Evolutionary conservation across 2,113 vertebrate species (phyloP).

Genomic region (Fulica atra): DNA sequence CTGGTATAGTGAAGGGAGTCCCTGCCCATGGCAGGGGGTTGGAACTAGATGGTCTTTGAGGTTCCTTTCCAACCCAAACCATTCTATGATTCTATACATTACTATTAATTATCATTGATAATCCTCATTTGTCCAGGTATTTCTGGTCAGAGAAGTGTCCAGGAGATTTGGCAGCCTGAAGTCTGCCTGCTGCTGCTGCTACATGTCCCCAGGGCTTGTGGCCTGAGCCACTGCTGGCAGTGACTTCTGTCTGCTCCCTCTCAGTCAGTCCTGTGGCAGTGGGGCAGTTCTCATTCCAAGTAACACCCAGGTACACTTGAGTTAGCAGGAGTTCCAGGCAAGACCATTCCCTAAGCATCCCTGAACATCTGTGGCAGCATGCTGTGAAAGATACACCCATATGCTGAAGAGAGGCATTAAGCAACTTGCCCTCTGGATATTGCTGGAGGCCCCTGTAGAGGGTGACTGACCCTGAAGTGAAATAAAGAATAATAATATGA

Average conservation of each 20-base stretch:
- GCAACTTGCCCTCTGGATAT: neutral
- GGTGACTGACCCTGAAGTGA: neutral
- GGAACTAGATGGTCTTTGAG: no score
- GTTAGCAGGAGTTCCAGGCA: neutral
- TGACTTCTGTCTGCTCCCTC: neutral
- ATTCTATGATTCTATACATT: neutral
- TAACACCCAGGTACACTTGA: neutral
- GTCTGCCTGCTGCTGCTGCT: neutral
- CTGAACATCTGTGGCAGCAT: neutral
- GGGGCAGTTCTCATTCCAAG: neutral
- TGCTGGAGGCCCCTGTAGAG: neutral
- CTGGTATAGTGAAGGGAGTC: no score
- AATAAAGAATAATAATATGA: neutral
- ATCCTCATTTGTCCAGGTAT: neutral
- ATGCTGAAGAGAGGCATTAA: neutral
- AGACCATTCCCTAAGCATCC: neutral
- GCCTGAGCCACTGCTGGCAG: neutral
- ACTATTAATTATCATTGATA: neutral
- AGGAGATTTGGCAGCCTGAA: neutral
- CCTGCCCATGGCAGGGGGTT: no score
- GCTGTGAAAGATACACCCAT: neutral
- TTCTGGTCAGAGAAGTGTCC: neutral
- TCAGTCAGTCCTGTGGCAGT: neutral
- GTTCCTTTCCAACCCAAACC: no score
- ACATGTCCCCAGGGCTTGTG: accelerated